Base-by-base conservation (phyloP, 92 coral and sea anemone species). In the Epizoanthus illoricatus region DNA sequence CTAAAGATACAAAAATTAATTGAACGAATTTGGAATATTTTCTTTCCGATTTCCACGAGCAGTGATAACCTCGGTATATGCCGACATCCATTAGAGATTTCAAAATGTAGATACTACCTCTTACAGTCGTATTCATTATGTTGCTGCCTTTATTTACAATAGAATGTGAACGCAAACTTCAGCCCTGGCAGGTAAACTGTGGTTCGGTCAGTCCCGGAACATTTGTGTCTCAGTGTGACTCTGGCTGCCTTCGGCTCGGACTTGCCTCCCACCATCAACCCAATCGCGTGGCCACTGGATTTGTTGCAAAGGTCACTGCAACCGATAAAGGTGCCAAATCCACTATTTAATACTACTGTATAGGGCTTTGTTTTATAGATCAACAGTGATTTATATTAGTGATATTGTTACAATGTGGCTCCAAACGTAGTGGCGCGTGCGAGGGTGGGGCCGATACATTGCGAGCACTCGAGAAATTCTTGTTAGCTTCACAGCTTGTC, bases 201-300 rank as follows among this genome's bases (percentile, higher is more conserved):
- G 97, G 97, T 13, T 74, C 86, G 36, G 85, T 81, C 0, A 80
- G 84, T 1, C 98, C 98, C 12, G 97, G 95, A 5, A 42, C 21
- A 8, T 82, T 95, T 33, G 95, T 95, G 33, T 93, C 98, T 3
- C 86, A 81, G 33, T 95, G 97, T 63, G 67, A 86, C 52, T 87
- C 91, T 1, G 69, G 85, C 15, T 95, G 98, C 43, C 79, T 93
- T 39, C 88, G 85, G 61, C 56, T 95, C 54, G 85, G 91, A 59
- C 70, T 95, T 64, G 39, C 58, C 69, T 75, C 94, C 20, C 69
- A 23, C 7, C 6, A 39, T 28, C 19, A 40, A 8, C 66, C 81
- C 20, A 86, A 88, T 65, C 73, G 54, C 40, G 71, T 39, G 15
- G 87, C 92, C 21, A 74, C 63, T 28, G 94, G 97, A n/a, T 90